Percentiles rank a stretch among this genome's conserved stretches.
Conservation (phyloP, 23 tunicate species). For the Oikopleura dioica region DNA sequence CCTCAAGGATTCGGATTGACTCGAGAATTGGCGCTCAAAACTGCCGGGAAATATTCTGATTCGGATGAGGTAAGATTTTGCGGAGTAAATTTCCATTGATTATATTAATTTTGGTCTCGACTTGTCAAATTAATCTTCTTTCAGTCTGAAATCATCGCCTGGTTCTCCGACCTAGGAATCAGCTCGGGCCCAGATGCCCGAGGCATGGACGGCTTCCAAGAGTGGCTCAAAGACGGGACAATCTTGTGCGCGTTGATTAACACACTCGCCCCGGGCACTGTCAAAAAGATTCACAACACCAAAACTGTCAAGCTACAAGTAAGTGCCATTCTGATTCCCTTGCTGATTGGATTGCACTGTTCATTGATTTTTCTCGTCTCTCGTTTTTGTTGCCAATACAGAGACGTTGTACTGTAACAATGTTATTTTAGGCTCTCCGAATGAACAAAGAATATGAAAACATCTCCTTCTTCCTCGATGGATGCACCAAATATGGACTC, state of each 20-base stretch:
- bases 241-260: neutral
- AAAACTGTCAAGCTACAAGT: neutral
- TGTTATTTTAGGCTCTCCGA: slow-evolving; percentile 54
- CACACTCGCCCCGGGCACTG: neutral
- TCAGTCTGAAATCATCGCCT: neutral
- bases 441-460: slow-evolving; percentile 58
- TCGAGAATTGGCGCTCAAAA: slow-evolving; percentile 29
- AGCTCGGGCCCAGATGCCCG: neutral
- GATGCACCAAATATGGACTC: slow-evolving; percentile 33
- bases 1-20: slow-evolving; percentile 71
- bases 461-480: slow-evolving; percentile 48
- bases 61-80: slow-evolving; percentile 62
- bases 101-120: no score
- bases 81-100: no score
- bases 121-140: no score
- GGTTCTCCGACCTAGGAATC: neutral
- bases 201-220: slow-evolving; percentile 13
- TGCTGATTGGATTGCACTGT: no score
- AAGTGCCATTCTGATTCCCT: no score
- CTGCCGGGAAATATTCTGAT: slow-evolving; percentile 33
- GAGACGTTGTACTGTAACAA: no score
- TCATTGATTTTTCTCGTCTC: no score
- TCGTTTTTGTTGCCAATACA: no score
- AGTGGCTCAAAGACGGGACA: neutral
- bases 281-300: neutral